Percentiles rank a stretch among this genome's conserved stretches.
Conservation (phyloP, 2,888 invertebrate species). For the Syrphus vitripennis region DNA sequence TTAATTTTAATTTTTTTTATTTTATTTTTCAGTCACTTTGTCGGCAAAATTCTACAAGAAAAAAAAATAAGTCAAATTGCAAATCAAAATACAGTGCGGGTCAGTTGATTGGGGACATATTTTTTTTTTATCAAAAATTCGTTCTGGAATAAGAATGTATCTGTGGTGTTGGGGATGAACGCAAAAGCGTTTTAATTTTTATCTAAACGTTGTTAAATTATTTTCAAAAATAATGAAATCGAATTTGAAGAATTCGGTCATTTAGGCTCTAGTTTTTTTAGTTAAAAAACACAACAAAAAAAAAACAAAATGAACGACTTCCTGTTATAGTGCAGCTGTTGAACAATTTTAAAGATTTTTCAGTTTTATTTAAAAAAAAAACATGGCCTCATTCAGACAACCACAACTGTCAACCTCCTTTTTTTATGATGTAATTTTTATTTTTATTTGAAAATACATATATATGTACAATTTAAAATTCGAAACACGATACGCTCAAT, state of each 20-base stretch:
- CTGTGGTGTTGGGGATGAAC: too few relatives aligned
- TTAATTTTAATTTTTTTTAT: neutral
- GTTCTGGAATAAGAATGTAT: too few relatives aligned
- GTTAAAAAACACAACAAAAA: too few relatives aligned
- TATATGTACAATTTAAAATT: slow-evolving; percentile 51
- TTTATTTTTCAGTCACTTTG: neutral
- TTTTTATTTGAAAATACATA: slow-evolving; percentile 22
- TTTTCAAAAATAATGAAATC: too few relatives aligned
- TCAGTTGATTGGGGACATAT: neutral
- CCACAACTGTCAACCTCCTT: neutral
- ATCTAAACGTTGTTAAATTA: too few relatives aligned
- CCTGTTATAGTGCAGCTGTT: too few relatives aligned
- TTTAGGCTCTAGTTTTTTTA: too few relatives aligned
- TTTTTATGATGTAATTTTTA: neutral
- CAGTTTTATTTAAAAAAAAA: too few relatives aligned
- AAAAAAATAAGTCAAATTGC: neutral
- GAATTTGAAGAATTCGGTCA: too few relatives aligned
- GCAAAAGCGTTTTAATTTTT: too few relatives aligned
- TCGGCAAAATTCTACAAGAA: neutral
- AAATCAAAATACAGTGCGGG: slow-evolving; percentile 14
- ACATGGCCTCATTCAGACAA: neutral
- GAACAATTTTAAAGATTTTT: too few relatives aligned
- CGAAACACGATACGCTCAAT: slow-evolving; percentile 46
- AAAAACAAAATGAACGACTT: too few relatives aligned
- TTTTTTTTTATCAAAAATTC: neutral